These are phyloP conservation scores for Solenopsis fugax DNA, from an alignment of 1,140 invertebrate genomes.

Conservation along the genomic window DNA sequence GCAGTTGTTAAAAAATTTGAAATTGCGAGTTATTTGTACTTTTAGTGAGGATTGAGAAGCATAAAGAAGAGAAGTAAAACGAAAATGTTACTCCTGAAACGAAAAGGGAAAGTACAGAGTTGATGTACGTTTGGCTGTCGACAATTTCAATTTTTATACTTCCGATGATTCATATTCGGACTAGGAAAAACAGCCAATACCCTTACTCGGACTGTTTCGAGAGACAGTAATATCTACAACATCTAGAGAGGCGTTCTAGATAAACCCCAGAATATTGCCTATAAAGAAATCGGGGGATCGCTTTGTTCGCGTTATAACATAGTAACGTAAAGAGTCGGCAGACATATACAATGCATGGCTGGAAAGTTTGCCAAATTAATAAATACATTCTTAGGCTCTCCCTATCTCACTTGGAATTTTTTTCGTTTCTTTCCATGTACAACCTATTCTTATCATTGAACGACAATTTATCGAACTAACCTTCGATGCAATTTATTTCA, in stretches of 20 bases:
- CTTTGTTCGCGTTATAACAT: conserved; percentile 86
- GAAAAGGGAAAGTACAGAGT: neutral
- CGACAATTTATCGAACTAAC: neutral
- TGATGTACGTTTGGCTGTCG: neutral
- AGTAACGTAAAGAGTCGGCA: conserved; percentile 81
- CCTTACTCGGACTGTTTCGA: neutral
- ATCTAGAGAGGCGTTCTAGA: conserved; percentile 72
- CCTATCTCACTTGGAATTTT: conserved; percentile 66
- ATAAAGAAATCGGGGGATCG: conserved; percentile 86
- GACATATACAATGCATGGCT: conserved; percentile 82
- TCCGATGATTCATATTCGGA: neutral
- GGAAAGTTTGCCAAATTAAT: conserved; percentile 86
- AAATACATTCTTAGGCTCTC: conserved; percentile 84
- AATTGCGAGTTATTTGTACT: neutral
- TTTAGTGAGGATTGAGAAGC: neutral
- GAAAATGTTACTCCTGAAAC: neutral
- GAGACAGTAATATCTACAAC: conserved; percentile 82
- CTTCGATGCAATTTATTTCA: conserved; percentile 18
- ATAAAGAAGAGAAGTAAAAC: neutral
- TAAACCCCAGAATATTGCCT: conserved; percentile 85
- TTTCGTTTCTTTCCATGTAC: neutral
- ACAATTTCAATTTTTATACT: neutral
- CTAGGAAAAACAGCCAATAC: neutral
- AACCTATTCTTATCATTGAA: conserved; percentile 37
- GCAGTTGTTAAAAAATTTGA: neutral